These are phyloP conservation scores for Nemotelus nigrinus DNA, from an alignment of 2,888 invertebrate species.

Conservation along the genomic window DNA sequence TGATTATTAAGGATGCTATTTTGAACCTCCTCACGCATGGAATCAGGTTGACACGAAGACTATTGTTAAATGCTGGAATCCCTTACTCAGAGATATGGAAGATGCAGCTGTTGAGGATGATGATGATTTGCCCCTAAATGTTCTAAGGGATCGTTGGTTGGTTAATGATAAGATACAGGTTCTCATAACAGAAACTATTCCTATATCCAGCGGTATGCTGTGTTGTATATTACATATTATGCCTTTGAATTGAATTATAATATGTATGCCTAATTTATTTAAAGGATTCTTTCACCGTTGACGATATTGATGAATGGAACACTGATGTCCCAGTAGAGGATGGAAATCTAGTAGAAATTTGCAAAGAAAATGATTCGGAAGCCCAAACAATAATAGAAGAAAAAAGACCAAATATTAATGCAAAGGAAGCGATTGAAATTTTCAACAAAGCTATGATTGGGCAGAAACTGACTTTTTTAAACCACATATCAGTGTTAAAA, in stretches of 20 bases:
- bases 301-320: conserved; percentile 21
- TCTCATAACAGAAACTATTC: conserved; percentile 23
- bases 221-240: conserved; percentile 17
- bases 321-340: conserved; percentile 20
- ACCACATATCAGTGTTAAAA: conserved; percentile 6
- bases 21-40: too few species aligned
- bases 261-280: conserved; percentile 17
- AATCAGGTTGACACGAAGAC: too few species aligned
- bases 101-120: too few species aligned
- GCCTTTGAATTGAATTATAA: conserved; percentile 19
- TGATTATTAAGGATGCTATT: too few species aligned
- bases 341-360: conserved; percentile 5
- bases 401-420: conserved; percentile 23
- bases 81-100: too few species aligned
- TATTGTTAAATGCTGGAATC: too few species aligned
- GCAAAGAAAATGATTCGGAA: conserved; percentile 14
- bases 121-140: too few species aligned
- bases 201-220: conserved; percentile 15
- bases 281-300: conserved; percentile 20
- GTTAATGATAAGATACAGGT: not conserved
- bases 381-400: conserved; percentile 3
- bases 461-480: not conserved
- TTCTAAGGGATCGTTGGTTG: too few species aligned
- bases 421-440: conserved; percentile 17
- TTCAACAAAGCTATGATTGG: conserved; percentile 18